Evolutionary conservation across 2,113 vertebrate species (phyloP).

Genomic region (Telmatochromis sp.): DNA sequence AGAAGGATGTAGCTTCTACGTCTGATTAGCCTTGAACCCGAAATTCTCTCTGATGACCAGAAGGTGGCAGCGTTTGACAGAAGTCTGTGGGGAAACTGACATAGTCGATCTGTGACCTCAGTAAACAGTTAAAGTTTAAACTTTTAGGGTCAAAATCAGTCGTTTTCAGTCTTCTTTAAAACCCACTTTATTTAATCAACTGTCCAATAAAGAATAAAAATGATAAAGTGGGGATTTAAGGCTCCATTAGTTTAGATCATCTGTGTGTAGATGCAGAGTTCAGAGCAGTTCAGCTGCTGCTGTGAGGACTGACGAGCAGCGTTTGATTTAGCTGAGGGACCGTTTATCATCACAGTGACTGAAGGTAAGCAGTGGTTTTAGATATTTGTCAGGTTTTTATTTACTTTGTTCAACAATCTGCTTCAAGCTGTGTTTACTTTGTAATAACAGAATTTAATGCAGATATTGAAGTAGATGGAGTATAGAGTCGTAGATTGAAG

Average conservation of each 20-base stretch:
- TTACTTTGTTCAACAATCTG: rapidly evolving
- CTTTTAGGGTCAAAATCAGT: not conserved
- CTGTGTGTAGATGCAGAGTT: not conserved
- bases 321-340: not conserved
- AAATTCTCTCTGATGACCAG: not conserved
- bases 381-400: not conserved
- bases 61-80: not conserved
- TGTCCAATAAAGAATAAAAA: not conserved
- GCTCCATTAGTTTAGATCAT: not conserved
- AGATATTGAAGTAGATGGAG: not conserved
- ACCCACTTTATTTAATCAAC: not conserved
- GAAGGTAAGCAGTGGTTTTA: not conserved
- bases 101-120: not conserved
- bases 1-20: not conserved
- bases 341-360: rapidly evolving
- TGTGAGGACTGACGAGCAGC: not conserved
- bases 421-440: not conserved
- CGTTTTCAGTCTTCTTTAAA: not conserved
- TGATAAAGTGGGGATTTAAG: not conserved
- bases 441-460: not conserved
- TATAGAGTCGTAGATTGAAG: not conserved
- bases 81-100: not conserved
- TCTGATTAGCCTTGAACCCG: not conserved
- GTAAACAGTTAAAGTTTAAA: not conserved
- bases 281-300: not conserved